phyloP scores from a whole-genome alignment of 2,888 invertebrate species.

The Parnassius orleans region DNA sequence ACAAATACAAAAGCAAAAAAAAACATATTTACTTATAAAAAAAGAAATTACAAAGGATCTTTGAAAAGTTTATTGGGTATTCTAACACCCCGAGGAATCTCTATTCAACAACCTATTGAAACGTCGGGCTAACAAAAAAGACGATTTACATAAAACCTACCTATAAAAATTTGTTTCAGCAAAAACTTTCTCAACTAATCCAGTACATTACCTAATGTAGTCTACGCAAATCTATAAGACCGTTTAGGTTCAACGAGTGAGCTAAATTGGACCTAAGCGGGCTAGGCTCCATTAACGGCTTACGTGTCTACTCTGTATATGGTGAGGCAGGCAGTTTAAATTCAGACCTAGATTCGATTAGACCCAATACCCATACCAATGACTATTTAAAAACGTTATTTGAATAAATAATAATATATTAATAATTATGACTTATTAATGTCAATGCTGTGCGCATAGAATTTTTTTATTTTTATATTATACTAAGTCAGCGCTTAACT shows the following conservation, averaged over 20 bases:
- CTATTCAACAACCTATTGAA: not conserved
- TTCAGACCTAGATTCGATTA: constrained; percentile 24
- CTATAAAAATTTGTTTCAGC: not conserved
- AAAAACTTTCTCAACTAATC: not conserved
- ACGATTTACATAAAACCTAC: not conserved
- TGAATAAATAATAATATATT: constrained; percentile 1
- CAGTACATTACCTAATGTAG: constrained; percentile 10
- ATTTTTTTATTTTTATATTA: too few relatives aligned
- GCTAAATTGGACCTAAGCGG: constrained; percentile 19
- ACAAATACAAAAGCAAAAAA: too few relatives aligned
- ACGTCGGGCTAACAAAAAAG: not conserved
- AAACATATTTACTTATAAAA: too few relatives aligned
- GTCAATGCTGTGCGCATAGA: too few relatives aligned
- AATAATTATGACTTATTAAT: too few relatives aligned
- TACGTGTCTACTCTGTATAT: constrained; percentile 15
- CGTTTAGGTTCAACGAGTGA: constrained; percentile 10
- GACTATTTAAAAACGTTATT: constrained; percentile 2
- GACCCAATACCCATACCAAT: constrained; percentile 18
- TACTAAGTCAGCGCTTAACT: too few relatives aligned
- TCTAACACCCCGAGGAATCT: not conserved
- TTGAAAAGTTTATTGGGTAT: not conserved
- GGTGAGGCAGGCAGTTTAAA: constrained; percentile 16
- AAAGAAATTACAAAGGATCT: too few relatives aligned
- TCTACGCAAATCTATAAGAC: constrained; percentile 13
- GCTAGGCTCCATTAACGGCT: constrained; percentile 25